phyloP scores from a whole-genome alignment of 2,888 invertebrate species.

The Plagodis dolabraria region DNA sequence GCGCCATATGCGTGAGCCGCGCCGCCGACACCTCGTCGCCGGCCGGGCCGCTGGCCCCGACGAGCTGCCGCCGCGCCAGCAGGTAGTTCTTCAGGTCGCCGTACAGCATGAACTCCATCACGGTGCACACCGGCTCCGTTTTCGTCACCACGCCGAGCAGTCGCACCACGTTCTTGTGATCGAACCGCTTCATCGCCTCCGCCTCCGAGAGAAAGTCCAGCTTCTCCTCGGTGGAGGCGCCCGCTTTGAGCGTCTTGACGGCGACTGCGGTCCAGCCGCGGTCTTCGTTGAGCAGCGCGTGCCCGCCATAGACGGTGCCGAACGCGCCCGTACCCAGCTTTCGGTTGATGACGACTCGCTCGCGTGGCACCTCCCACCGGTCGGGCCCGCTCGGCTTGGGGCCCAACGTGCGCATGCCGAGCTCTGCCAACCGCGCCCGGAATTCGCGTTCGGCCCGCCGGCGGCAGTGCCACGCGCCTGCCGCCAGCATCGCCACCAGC shows the following conservation, averaged over 20 bases:
- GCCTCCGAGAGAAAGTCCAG: conserved; percentile 96
- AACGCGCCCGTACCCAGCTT: conserved; percentile 96
- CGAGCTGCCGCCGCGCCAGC: conserved; percentile 92
- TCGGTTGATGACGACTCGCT: conserved; percentile 93
- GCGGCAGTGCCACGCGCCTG: conserved; percentile 57
- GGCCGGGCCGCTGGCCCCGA: conserved; percentile 86
- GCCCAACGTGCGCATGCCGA: conserved; percentile 61
- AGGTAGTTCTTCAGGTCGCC: conserved; percentile 96
- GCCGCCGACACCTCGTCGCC: conserved; percentile 91
- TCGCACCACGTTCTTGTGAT: conserved; percentile 94
- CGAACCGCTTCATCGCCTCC: conserved; percentile 96
- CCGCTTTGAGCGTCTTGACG: conserved; percentile 94
- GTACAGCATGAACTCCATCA: conserved; percentile 98
- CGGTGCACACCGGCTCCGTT: conserved; percentile 93
- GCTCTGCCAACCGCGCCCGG: conserved; percentile 60
- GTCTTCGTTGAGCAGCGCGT: conserved; percentile 87
- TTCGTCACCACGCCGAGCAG: conserved; percentile 94
- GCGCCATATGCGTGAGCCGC: conserved; percentile 93
- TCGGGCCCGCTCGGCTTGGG: conserved; percentile 83
- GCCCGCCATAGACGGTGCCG: conserved; percentile 96
- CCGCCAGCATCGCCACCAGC: conserved; percentile 52
- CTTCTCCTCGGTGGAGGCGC: conserved; percentile 93
- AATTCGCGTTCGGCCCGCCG: conserved; percentile 65
- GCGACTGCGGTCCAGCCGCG: conserved; percentile 93
- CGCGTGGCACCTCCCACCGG: conserved; percentile 94